Percentiles rank a stretch among this genome's conserved stretches.
Evolutionary conservation across 1,140 invertebrate species (phyloP).

Genomic region (Caenorhabditis brenneri): DNA sequence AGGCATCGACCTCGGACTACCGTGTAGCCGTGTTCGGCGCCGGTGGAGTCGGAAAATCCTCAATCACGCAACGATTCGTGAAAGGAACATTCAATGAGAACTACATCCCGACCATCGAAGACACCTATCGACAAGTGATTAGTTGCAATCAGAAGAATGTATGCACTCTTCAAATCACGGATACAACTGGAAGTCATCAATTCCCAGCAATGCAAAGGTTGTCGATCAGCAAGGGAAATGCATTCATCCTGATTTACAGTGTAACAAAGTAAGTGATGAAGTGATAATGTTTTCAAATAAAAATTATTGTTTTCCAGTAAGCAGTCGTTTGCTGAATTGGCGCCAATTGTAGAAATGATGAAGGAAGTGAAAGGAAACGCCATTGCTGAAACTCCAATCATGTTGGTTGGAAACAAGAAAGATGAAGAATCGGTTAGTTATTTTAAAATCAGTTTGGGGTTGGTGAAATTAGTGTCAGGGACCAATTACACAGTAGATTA

Average conservation of each 20-base stretch:
- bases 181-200: slow-evolving; percentile 90
- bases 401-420: slow-evolving; percentile 86
- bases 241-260: slow-evolving; percentile 74
- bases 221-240: slow-evolving; percentile 88
- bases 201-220: slow-evolving; percentile 99
- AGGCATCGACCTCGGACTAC: slow-evolving; percentile 79
- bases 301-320: slow-evolving; percentile 77
- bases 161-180: slow-evolving; percentile 98
- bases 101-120: slow-evolving; percentile 98
- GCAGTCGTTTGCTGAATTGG: slow-evolving; percentile 93
- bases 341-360: slow-evolving; percentile 88
- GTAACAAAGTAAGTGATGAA: slow-evolving; percentile 70
- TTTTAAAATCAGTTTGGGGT: too few relatives aligned
- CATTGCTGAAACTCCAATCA: slow-evolving; percentile 85
- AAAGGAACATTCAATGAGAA: slow-evolving; percentile 96
- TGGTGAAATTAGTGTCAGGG: too few relatives aligned
- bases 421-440: slow-evolving; percentile 58
- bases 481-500: too few relatives aligned
- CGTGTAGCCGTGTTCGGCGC: slow-evolving; percentile 94
- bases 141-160: slow-evolving; percentile 97
- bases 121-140: slow-evolving; percentile 99
- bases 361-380: slow-evolving; percentile 80
- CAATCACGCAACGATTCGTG: slow-evolving; percentile 91
- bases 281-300: neutral
- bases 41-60: slow-evolving; percentile 93